Conservation (phyloP, 2,113 vertebrate genomes). For the Otocyon megalotis region DNA sequence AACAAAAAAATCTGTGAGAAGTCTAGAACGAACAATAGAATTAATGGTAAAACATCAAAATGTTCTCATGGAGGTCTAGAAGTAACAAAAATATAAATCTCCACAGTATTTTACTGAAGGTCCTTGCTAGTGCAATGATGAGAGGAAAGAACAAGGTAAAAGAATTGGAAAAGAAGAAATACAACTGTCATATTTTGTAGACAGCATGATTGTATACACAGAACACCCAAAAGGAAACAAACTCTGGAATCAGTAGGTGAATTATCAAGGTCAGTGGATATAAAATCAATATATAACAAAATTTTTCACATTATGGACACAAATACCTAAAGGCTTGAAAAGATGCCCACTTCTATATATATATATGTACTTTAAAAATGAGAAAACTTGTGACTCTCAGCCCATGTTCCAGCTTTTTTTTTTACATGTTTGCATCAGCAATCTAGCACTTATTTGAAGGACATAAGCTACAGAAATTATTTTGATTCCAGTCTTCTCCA, state of each 20-base stretch:
- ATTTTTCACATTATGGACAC: not conserved
- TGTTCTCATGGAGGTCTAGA: not conserved
- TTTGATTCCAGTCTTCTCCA: not conserved
- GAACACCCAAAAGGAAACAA: not conserved
- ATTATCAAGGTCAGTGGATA: not conserved
- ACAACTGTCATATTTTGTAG: not conserved
- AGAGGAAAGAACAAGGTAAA: not conserved
- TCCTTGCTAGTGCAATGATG: not conserved
- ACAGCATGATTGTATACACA: not conserved
- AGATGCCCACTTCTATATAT: not conserved
- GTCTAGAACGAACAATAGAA: not conserved
- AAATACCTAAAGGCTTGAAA: not conserved
- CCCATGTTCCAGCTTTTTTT: not conserved
- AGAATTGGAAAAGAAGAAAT: not conserved
- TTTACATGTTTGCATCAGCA: not conserved
- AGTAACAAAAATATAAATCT: not conserved
- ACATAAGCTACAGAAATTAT: not conserved
- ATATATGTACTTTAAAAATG: not conserved
- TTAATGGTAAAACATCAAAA: not conserved
- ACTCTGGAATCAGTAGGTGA: conserved; percentile 4
- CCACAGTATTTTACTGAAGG: not conserved
- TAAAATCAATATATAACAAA: not conserved
- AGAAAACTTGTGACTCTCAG: not conserved
- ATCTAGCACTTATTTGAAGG: not conserved
- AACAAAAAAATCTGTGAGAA: not conserved